Conservation (phyloP, 2,113 vertebrate genomes). For the Brachionichthys hirsutus region DNA sequence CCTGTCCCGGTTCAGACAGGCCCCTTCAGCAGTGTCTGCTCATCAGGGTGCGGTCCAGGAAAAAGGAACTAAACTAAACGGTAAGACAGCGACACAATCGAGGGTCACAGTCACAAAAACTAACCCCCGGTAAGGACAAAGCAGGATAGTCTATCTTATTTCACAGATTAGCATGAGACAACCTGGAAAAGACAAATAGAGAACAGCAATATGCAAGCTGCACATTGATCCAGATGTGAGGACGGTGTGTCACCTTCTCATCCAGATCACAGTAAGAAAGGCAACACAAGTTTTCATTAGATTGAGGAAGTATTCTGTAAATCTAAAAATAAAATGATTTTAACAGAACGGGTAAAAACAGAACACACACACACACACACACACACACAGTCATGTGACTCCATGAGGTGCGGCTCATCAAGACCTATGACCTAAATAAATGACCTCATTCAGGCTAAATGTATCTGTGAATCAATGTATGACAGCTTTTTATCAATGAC, state of each 20-base stretch:
- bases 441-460: conserved; percentile 28
- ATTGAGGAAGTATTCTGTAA: no score
- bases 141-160: no score
- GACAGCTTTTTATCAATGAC: conserved; percentile 41
- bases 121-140: neutral
- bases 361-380: no score
- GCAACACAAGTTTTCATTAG: no score
- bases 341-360: no score
- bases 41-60: conserved; percentile 49
- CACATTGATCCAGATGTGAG: no score
- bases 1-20: conserved; percentile 49
- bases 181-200: no score
- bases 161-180: no score
- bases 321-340: no score
- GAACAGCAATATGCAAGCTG: no score
- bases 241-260: no score
- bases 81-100: neutral
- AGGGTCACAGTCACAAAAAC: neutral
- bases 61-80: conserved; percentile 16
- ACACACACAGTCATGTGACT: conserved; percentile 1
- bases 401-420: conserved; percentile 14
- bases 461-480: conserved; percentile 20
- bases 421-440: conserved; percentile 13
- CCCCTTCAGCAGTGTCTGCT: conserved; percentile 38
- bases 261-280: no score